phyloP scores from a whole-genome alignment of 1,140 invertebrate species.

The Andricus grossulariae region DNA sequence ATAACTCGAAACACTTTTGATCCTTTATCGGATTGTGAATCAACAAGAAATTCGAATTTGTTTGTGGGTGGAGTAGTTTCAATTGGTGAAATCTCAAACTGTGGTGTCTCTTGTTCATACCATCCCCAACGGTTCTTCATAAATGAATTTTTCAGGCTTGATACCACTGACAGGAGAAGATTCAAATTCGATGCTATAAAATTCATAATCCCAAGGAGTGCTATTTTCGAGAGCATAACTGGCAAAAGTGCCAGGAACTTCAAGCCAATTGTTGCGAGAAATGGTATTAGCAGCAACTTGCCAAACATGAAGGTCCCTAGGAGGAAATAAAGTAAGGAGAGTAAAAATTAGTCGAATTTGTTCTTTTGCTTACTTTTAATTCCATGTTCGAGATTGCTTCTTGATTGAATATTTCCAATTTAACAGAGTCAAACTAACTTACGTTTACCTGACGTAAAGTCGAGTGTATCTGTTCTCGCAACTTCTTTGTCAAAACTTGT shows the following conservation, averaged over 20 bases:
- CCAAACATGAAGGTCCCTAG: conserved; percentile 57
- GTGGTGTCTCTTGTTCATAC: conserved; percentile 41
- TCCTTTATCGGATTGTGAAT: conserved; percentile 44
- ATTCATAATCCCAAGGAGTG: conserved; percentile 60
- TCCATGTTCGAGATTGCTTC: neutral
- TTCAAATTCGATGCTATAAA: conserved; percentile 57
- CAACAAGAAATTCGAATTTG: conserved; percentile 46
- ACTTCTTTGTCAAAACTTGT: conserved; percentile 47
- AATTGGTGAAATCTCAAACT: conserved; percentile 37
- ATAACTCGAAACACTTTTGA: conserved; percentile 30
- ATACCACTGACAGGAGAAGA: conserved; percentile 47
- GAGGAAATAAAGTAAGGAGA: neutral
- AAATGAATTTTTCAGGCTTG: conserved; percentile 55
- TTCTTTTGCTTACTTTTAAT: neutral
- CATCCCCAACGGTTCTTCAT: conserved; percentile 44
- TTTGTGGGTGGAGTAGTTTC: conserved; percentile 34
- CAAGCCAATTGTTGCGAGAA: conserved; percentile 63
- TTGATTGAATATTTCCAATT: neutral
- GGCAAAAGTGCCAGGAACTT: conserved; percentile 65
- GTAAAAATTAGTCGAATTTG: neutral
- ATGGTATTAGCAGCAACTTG: conserved; percentile 61
- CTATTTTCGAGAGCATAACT: conserved; percentile 61
- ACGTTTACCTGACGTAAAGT: conserved; percentile 60
- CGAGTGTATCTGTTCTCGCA: conserved; percentile 46
- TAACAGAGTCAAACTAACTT: conserved; percentile 45